Evolutionary conservation across 2,797 vertebrate genomes (phyloP), one percentile per base, ranked within the genome.

Genomic region (Sebastes glaucus): DNA sequence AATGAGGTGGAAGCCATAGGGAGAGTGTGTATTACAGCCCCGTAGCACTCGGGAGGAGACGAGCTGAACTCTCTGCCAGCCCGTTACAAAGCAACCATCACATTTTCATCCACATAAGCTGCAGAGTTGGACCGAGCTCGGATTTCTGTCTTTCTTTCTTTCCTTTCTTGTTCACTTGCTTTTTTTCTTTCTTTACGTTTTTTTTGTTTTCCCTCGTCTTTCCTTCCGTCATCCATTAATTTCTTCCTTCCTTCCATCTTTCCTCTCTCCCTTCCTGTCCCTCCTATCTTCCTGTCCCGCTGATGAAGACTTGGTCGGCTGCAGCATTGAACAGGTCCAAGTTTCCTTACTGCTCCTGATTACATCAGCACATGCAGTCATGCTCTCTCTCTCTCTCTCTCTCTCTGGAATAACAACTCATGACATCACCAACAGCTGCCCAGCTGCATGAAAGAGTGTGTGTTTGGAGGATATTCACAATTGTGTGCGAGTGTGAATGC

Each of bases 361-460:
- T 93, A 93, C 95, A 94, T 95, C 94, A 95, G 86, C 94, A 91
- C 93, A 94, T 90, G 90, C 89, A 94, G 83, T 82, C 86, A 76
- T 84, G 56, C 80, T 66, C 82, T 59, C 86, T 35, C 10, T 3
- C 32, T 65, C 75, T 69, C 59, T 73, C 83, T 42, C 62, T 35
- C 27, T 22, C 38, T 4, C 66, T 91, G 89, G 86, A 94, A 91
- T 79, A 94, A 94, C 90, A 94, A 83, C 89, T 94, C 83, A 95
- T 95, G 93, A 95, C 93, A 90, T 96, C 95, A 96, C 88, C 91
- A 88, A 89, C 95, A 96, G 94, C 95, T 96, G 95, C 91, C 92
- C 93, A 89, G 92, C 83, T 94, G 91, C 92, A 89, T 90, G 81
- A 92, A 78, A 76, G 74, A 77, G 60, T 84, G 80, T 86, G 82